phyloP scores from a whole-genome alignment of 2,888 invertebrate species.

The Selenia dentaria region DNA sequence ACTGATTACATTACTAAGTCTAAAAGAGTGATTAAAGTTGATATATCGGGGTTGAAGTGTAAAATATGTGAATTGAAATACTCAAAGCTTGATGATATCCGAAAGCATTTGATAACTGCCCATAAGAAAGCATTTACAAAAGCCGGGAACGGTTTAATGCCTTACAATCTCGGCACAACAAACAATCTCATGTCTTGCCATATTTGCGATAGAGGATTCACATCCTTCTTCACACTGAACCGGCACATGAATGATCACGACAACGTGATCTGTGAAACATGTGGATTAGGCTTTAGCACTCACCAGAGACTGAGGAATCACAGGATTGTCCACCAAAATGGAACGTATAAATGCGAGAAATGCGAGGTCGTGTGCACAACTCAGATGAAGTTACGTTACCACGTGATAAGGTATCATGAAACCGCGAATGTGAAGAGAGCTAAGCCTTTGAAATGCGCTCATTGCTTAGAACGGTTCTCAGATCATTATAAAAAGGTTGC shows the following conservation, averaged over 20 bases:
- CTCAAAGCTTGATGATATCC: constrained; percentile 63
- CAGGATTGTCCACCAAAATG: constrained; percentile 67
- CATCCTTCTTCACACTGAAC: constrained; percentile 68
- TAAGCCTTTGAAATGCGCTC: constrained; percentile 71
- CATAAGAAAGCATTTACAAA: constrained; percentile 71
- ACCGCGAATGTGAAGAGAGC: constrained; percentile 59
- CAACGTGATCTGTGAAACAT: constrained; percentile 72
- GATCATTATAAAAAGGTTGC: constrained; percentile 75
- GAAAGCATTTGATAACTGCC: constrained; percentile 53
- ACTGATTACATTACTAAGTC: constrained; percentile 68
- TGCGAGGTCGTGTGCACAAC: constrained; percentile 67
- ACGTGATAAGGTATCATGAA: constrained; percentile 66
- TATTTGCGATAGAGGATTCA: constrained; percentile 64
- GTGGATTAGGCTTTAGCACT: constrained; percentile 72
- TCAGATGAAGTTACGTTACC: constrained; percentile 68
- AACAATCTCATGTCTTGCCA: constrained; percentile 64
- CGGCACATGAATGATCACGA: constrained; percentile 75
- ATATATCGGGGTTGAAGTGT: constrained; percentile 67
- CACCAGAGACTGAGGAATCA: constrained; percentile 71
- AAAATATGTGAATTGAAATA: constrained; percentile 65
- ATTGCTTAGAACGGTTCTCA: constrained; percentile 69
- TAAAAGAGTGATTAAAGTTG: constrained; percentile 72
- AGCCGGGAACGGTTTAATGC: constrained; percentile 71
- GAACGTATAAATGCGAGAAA: constrained; percentile 64
- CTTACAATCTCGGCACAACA: constrained; percentile 57